Base-by-base conservation (phyloP, 2,797 vertebrate species). In the Eutrigla gurnardus region DNA sequence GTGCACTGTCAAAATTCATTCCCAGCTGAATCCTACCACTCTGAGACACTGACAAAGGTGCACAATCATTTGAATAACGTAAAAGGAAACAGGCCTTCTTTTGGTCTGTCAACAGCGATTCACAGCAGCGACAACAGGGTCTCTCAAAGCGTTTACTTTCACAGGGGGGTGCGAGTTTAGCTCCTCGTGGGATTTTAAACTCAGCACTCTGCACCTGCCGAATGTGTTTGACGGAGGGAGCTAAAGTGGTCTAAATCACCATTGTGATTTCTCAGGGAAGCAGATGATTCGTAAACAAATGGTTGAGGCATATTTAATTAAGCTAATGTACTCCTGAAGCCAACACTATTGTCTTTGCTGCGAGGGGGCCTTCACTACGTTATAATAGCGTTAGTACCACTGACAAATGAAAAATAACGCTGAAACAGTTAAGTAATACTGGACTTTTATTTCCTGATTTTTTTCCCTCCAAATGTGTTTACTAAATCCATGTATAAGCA, bases 221-320 rank as follows among this genome's bases (percentile, higher is more conserved):
- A 70, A 73, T 55, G 77, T 54, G 68, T 85, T 33, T 77, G 83
- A 80, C 46, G 43, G 70, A 54, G 57, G 67, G 60, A 85, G 80
- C 70, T 84, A 74, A 87, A 89, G 83, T 87, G 84, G 84, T 76
- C 74, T 54, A 83, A 88, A 85, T 88, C 58, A 45, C 83, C 86
- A 74, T 84, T 85, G 82, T 89, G 82, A 81, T 82, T 91, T 90
- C 81, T 83, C 85, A 82, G 76, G 83, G 84, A 91, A 77, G 84
- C 83, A 89, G 74, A 88, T 89, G 86, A 93, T 86, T 85, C 78
- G 84, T 83, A 86, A 85, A 87, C 87, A 88, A 89, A 88, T 81
- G 81, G 85, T 57, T 82, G 68, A 60, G 78, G 82, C 86, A 83
- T 89, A 83, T 91, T 88, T 81, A 88, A 91, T 88, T 73, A 81